A percentile compares a stretch with the other conserved stretches of the same genome.
Conservation (phyloP, 2,797 vertebrate genomes). For the Rhinogobio ventralis region DNA sequence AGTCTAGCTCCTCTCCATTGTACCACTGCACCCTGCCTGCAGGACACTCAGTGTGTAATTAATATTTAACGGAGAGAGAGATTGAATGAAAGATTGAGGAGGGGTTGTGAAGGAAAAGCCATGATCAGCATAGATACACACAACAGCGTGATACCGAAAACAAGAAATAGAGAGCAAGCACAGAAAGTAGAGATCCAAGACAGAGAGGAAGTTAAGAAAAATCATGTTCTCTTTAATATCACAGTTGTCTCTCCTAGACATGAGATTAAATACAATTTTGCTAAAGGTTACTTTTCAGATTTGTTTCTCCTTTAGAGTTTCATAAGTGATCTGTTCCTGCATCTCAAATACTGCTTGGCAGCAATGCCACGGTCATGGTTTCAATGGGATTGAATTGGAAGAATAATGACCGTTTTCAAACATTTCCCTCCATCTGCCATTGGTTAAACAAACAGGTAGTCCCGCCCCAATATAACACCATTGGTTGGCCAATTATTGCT, state of each 20-base stretch:
- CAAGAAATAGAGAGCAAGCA: background rate
- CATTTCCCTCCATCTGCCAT: background rate
- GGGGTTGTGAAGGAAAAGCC: constrained; percentile 10
- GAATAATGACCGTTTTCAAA: constrained; percentile 5
- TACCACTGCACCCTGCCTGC: constrained; percentile 72
- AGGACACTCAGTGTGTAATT: constrained; percentile 77
- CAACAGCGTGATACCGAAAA: constrained; percentile 43
- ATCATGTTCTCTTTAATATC: background rate
- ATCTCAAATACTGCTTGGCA: background rate
- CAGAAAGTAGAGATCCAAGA: constrained; percentile 7
- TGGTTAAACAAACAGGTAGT: background rate
- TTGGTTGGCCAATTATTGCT: background rate
- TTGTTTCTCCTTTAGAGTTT: background rate
- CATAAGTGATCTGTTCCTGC: background rate
- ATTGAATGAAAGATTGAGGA: background rate
- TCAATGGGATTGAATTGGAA: background rate
- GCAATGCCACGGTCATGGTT: background rate
- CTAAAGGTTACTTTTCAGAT: background rate
- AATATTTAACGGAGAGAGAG: constrained; percentile 79
- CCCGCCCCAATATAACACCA: background rate
- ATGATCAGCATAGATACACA: constrained; percentile 23
- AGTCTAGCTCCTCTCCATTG: constrained; percentile 75
- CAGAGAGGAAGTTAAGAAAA: constrained; percentile 29
- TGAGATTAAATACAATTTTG: background rate
- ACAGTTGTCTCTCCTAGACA: background rate